A percentile compares a stretch with the other conserved stretches of the same genome.
Evolutionary conservation across 2,113 vertebrate genomes (phyloP).

Genomic region (Zeus faber): DNA sequence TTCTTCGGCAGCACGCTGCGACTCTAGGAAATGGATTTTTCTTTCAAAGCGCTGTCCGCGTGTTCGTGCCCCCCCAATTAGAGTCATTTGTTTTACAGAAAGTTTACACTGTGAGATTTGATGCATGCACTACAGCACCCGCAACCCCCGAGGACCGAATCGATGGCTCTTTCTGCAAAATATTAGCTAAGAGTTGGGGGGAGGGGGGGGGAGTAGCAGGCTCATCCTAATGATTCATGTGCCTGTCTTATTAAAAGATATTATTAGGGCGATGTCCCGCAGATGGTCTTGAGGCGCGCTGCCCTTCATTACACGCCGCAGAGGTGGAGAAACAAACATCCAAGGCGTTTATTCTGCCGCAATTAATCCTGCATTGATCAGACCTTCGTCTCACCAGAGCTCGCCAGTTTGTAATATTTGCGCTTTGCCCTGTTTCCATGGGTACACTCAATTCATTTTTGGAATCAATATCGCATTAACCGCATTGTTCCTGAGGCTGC

Average conservation of each 20-base stretch:
- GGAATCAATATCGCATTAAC: slow-evolving; percentile 73
- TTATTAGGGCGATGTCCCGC: slow-evolving; percentile 14
- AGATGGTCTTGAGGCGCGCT: too few species aligned
- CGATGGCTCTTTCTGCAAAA: too few species aligned
- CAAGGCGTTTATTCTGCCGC: slow-evolving; percentile 29
- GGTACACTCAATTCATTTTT: slow-evolving; percentile 63
- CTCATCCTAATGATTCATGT: slow-evolving; percentile 11
- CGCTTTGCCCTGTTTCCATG: slow-evolving; percentile 50
- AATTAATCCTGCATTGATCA: slow-evolving; percentile 72
- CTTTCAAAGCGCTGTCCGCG: too few species aligned
- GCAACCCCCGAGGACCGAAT: too few species aligned
- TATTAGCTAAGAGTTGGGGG: too few species aligned
- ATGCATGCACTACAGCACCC: too few species aligned
- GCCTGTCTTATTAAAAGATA: slow-evolving; percentile 8
- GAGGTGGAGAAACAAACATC: too few species aligned
- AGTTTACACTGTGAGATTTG: not conserved
- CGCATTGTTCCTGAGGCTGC: slow-evolving; percentile 42
- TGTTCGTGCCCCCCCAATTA: not conserved
- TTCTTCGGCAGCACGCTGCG: too few species aligned
- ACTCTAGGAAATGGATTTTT: too few species aligned
- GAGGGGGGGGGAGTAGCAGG: too few species aligned
- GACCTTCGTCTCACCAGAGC: slow-evolving; percentile 42
- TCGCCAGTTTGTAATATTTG: slow-evolving; percentile 65
- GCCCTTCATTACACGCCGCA: too few species aligned
- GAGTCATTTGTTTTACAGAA: not conserved